Conservation (phyloP, 2,113 vertebrate genomes). For the Hydrochoerus hydrochaeris region DNA sequence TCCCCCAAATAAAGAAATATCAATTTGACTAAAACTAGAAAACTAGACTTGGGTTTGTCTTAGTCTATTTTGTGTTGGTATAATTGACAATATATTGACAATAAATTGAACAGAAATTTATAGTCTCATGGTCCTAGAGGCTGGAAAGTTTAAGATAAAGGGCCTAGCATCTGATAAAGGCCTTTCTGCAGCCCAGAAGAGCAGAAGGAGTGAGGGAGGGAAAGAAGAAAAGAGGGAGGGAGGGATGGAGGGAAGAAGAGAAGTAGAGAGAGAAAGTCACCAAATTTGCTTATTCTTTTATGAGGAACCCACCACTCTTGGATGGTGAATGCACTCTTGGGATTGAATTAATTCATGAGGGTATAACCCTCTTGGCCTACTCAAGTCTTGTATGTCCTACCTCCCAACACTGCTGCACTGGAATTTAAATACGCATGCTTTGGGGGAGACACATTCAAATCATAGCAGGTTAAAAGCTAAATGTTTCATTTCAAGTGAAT, state of each 20-base stretch:
- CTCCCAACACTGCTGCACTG: background rate
- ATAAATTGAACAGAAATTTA: background rate
- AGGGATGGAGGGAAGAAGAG: background rate
- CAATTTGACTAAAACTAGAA: conserved; percentile 12
- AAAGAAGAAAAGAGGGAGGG: background rate
- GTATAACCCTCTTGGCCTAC: background rate
- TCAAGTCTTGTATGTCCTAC: background rate
- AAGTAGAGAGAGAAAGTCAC: background rate
- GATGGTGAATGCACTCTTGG: background rate
- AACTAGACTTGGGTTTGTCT: background rate
- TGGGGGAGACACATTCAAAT: background rate
- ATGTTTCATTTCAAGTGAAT: conserved; percentile 4
- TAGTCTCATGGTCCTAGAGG: background rate
- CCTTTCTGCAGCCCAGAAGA: background rate
- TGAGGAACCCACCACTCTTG: background rate
- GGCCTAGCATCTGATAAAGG: too few relatives aligned
- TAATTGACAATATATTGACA: background rate
- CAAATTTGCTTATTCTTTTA: background rate
- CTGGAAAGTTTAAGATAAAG: background rate
- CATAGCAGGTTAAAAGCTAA: background rate
- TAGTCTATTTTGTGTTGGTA: background rate
- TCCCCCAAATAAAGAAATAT: background rate
- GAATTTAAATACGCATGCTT: background rate
- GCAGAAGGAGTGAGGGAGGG: background rate
- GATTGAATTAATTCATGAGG: background rate